Evolutionary conservation across 1,140 invertebrate species (phyloP), one percentile per base, ranked within the genome.

Genomic region (Lordiphosa collinella): DNA sequence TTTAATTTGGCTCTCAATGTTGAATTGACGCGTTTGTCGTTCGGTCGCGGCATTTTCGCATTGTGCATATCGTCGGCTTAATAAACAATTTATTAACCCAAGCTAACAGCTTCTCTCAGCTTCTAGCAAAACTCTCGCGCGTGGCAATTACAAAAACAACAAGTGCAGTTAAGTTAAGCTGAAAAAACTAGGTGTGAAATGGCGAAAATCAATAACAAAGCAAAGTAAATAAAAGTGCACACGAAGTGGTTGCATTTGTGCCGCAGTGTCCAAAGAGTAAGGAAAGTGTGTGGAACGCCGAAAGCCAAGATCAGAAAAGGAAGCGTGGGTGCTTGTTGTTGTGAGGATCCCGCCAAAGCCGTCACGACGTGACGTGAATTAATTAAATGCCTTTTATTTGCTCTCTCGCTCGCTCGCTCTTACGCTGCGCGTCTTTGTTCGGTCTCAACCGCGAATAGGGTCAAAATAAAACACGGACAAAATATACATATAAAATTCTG

Each of bases 171-270:
- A 22, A 29, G 7, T 34, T 49, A 38, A 35, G 14, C 40, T 11
- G 36, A 11, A 40, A 53, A 61, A 61, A 11, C 12, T 32, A 65
- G 49, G 55, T 74, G 58, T 72, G 71, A 48, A 61, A 58, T 72
- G 73, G 57, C 64, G 74, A 65, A 79, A 79, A 79, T 79, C 74
- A 79, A 79, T 79, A 72, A 73, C 70, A 72, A 72, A 84, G 78
- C 74, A 68, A 70, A 79, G 65, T 79, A 61, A 85, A 85, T 82
- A 76, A 82, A 68, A 82, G 79, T 82, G 78, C 78, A 82, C 79
- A 55, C 68, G 58, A 67, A 55, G 56, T 49, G 51, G 47, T 12
- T 31, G 35, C 10, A 22, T 10, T 41, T 54, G 64, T 34, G 46
- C 56, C 35, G 34, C 29, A 65, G 16, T 40, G 25, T 8, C 25